Evolutionary conservation across 1,140 invertebrate genomes (phyloP), one percentile per base, ranked within the genome.

Genomic region (Berghia stephanieae): DNA sequence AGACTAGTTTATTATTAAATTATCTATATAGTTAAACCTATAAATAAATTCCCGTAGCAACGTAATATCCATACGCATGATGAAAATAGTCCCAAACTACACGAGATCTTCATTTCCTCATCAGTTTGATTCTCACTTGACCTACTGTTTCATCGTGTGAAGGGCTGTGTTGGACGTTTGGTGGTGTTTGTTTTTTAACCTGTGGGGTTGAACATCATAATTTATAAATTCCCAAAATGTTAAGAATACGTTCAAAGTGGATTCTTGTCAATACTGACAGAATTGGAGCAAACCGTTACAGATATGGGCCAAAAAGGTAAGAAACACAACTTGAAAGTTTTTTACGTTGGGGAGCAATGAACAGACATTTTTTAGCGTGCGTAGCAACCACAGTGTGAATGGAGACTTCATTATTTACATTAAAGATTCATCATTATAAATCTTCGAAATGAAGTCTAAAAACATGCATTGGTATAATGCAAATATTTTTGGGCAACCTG

Each of bases 211-310:
- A 72, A 46, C 74, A 76, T 80, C 69, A 67, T 60, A 27, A 66
- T 52, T 77, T 75, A 42, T 60, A 75, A 74, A 52, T 57, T 43
- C 74, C 69, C 86, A 80, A 80, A 99, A 99, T 98, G 99, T 99
- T 89, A 99, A 98, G 91, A 99, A 99, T 88, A 99, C 98, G 74
- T 99, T 92, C 98, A 99, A 92, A 94, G 94, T 91, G 98, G 98
- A 79, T 99, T 99, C 89, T 91, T 99, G 75, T 99, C 98, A 42
- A 98, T 99, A 90, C 92, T 99, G 78, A 99, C 90, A 98, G 96
- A 88, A 98, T 99, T 89, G 98, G 98, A 99, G 96, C 83, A 99
- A 99, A 89, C 98, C 98, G 49, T 91, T 99, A 73, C 97, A 99
- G 91, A 97, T 99, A 88, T 99, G 98, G 98, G 98, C 99, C 88